Conservation (phyloP, 2,888 invertebrate species). For the Orchesella flavescens region DNA sequence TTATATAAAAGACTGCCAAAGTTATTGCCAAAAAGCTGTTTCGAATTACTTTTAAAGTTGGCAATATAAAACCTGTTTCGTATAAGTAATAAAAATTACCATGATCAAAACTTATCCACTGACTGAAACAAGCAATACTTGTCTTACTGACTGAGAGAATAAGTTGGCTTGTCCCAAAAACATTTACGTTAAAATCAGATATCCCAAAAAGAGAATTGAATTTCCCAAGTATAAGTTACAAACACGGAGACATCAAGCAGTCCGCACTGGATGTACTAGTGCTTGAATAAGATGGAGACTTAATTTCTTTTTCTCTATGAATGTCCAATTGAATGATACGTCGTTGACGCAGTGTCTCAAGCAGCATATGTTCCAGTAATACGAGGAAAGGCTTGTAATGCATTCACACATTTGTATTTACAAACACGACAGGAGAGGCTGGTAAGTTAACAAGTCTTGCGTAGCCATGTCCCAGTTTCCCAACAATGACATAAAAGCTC, state of each 20-base stretch:
- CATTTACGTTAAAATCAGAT: slow-evolving; percentile 45
- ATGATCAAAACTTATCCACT: slow-evolving; percentile 45
- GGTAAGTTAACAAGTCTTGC: slow-evolving; percentile 49
- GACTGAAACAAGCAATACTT: slow-evolving; percentile 37
- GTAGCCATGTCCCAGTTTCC: slow-evolving; percentile 44
- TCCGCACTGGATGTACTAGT: slow-evolving; percentile 28
- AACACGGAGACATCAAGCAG: slow-evolving; percentile 45
- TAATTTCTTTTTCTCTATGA: slow-evolving; percentile 35
- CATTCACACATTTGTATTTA: slow-evolving; percentile 42
- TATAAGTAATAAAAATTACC: slow-evolving; percentile 47
- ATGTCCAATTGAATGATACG: slow-evolving; percentile 33
- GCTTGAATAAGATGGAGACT: slow-evolving; percentile 34
- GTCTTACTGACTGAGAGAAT: slow-evolving; percentile 48
- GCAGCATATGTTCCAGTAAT: slow-evolving; percentile 44
- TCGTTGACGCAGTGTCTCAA: slow-evolving; percentile 41
- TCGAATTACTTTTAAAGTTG: neutral
- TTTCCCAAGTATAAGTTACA: slow-evolving; percentile 37
- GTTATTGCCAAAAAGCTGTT: no score
- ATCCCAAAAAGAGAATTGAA: slow-evolving; percentile 45
- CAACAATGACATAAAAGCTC: slow-evolving; percentile 45
- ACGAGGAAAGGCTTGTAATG: slow-evolving; percentile 47
- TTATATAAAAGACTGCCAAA: no score
- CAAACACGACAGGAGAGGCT: slow-evolving; percentile 47
- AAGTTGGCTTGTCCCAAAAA: slow-evolving; percentile 46
- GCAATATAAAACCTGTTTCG: slow-evolving; percentile 31